A percentile compares a stretch with the other conserved stretches of the same genome.
Conservation (phyloP, 2,888 invertebrate genomes). For the Lasioglossum pauxillum region DNA sequence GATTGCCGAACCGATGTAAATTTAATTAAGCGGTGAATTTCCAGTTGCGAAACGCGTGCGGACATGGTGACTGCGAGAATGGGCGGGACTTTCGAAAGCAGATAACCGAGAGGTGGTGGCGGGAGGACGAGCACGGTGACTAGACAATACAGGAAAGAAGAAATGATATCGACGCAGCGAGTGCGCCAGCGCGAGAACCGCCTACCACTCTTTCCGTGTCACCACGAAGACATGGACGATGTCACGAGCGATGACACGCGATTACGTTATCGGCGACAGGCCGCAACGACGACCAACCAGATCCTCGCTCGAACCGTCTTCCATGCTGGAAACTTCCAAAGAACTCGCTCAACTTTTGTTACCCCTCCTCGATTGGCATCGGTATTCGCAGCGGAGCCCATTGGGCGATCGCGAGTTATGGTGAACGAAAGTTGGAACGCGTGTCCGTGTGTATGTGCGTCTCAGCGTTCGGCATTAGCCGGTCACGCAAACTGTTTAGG, state of each 20-base stretch:
- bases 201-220: constrained; percentile 69
- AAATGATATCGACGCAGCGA: constrained; percentile 65
- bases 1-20: not conserved
- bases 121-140: constrained; percentile 75
- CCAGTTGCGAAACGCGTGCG: not conserved
- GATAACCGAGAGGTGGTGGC: constrained; percentile 57
- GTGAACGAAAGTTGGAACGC: constrained; percentile 22
- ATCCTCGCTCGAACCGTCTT: not conserved
- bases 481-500: constrained; percentile 42
- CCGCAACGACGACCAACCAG: constrained; percentile 26
- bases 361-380: not conserved
- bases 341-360: not conserved
- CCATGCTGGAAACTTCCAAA: not conserved
- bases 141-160: constrained; percentile 75
- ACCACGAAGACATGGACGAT: constrained; percentile 34
- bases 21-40: not conserved
- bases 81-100: constrained; percentile 73
- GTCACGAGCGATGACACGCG: constrained; percentile 50
- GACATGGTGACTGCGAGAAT: constrained; percentile 50
- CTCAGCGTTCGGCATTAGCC: constrained; percentile 33
- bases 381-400: not conserved
- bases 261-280: constrained; percentile 54
- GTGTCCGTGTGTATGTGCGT: not conserved
- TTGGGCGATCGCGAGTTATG: constrained; percentile 17
- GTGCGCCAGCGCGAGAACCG: constrained; percentile 78